Conservation (phyloP, 2,113 vertebrate species). For the Microtus montanus region DNA sequence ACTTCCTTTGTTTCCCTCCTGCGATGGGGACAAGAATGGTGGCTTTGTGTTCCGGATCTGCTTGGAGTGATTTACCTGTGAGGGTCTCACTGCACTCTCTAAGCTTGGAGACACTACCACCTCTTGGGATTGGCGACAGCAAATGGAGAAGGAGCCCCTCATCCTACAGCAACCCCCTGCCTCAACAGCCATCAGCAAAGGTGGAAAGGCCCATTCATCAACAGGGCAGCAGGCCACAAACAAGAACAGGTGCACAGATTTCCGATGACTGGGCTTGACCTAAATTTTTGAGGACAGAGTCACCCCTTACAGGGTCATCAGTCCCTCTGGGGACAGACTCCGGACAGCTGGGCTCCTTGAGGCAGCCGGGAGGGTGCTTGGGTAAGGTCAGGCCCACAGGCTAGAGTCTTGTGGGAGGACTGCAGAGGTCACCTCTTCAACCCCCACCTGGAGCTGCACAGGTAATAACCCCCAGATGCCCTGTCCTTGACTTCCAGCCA, state of each 20-base stretch:
- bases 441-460: neutral
- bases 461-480: neutral
- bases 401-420: neutral
- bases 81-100: neutral
- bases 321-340: slow-evolving; percentile 52
- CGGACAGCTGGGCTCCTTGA: slow-evolving; percentile 55
- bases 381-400: slow-evolving; percentile 5
- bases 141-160: neutral
- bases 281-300: slow-evolving; percentile 56
- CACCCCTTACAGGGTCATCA: slow-evolving; percentile 42
- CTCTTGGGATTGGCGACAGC: neutral
- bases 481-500: neutral
- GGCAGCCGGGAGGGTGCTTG: slow-evolving; percentile 20
- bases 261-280: slow-evolving; percentile 51
- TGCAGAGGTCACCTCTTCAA: neutral
- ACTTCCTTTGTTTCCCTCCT: neutral
- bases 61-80: neutral
- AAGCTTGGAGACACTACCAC: neutral
- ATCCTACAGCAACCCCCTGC: too few relatives aligned
- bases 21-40: neutral
- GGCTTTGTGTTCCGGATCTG: neutral
- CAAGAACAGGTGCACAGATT: neutral
- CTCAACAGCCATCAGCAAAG: neutral
- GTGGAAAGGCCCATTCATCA: neutral
- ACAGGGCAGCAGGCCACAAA: neutral